These are phyloP conservation scores for Hyles lineata DNA, from an alignment of 2,888 invertebrate genomes.

Conservation along the genomic window DNA sequence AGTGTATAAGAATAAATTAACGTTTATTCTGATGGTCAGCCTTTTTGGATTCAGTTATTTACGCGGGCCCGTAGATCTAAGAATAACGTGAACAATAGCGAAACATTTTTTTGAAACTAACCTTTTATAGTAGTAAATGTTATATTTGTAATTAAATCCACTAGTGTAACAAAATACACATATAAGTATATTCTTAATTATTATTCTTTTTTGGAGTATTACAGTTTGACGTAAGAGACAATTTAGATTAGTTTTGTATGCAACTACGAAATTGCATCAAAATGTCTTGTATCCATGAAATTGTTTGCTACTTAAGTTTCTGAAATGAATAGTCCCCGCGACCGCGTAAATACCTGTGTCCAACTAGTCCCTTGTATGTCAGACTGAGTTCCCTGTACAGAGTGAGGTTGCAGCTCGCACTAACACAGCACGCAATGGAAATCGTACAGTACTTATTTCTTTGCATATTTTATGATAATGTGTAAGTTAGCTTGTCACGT, in stretches of 20 bases:
- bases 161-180: too few relatives aligned
- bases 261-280: too few relatives aligned
- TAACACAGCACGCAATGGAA: slow-evolving; percentile 43
- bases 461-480: slow-evolving; percentile 56
- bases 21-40: slow-evolving; percentile 13
- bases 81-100: neutral
- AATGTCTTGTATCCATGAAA: too few relatives aligned
- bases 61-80: neutral
- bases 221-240: too few relatives aligned
- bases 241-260: too few relatives aligned
- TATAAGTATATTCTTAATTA: too few relatives aligned
- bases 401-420: slow-evolving; percentile 33
- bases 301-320: too few relatives aligned
- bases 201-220: too few relatives aligned
- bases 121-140: too few relatives aligned
- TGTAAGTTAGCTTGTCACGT: slow-evolving; percentile 66
- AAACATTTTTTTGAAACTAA: too few relatives aligned
- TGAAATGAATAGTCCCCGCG: neutral
- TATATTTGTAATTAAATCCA: too few relatives aligned
- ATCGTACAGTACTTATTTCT: slow-evolving; percentile 56
- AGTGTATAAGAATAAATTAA: slow-evolving; percentile 55
- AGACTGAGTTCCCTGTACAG: slow-evolving; percentile 65
- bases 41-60: neutral
- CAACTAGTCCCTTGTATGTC: slow-evolving; percentile 37
- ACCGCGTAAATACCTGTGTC: neutral